phyloP scores from a whole-genome alignment of 2,888 invertebrate genomes.

The Callimorpha dominula region DNA sequence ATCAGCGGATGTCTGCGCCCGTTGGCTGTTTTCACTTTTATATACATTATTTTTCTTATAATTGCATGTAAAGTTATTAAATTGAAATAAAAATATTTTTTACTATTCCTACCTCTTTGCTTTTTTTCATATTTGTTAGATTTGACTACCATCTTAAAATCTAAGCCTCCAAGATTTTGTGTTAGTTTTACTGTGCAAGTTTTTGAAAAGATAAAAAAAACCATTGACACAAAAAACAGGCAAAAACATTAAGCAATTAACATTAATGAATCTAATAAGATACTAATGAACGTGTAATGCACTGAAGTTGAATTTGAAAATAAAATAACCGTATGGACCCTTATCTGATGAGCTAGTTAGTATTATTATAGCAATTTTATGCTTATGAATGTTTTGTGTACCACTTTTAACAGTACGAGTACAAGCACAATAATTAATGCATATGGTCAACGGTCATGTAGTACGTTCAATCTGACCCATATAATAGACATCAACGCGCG shows the following conservation, averaged over 20 bases:
- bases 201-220: neutral
- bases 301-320: constrained; percentile 9
- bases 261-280: constrained; percentile 1
- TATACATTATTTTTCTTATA: constrained; percentile 23
- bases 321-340: constrained; percentile 30
- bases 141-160: neutral
- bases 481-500: constrained; percentile 81
- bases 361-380: constrained; percentile 31
- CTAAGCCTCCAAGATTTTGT: neutral
- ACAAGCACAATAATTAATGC: constrained; percentile 15
- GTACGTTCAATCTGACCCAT: constrained; percentile 56
- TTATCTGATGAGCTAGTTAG: constrained; percentile 36
- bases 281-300: neutral
- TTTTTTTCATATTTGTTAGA: neutral
- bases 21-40: constrained; percentile 37
- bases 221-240: neutral
- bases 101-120: neutral
- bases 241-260: constrained; percentile 1
- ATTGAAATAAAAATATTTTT: neutral
- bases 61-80: neutral
- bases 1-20: constrained; percentile 26
- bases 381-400: constrained; percentile 21
- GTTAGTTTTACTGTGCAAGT: no score
- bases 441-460: constrained; percentile 20
- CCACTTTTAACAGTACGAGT: constrained; percentile 30